Conservation (phyloP, 2,113 vertebrate genomes). For the Chaetodon trifascialis region DNA sequence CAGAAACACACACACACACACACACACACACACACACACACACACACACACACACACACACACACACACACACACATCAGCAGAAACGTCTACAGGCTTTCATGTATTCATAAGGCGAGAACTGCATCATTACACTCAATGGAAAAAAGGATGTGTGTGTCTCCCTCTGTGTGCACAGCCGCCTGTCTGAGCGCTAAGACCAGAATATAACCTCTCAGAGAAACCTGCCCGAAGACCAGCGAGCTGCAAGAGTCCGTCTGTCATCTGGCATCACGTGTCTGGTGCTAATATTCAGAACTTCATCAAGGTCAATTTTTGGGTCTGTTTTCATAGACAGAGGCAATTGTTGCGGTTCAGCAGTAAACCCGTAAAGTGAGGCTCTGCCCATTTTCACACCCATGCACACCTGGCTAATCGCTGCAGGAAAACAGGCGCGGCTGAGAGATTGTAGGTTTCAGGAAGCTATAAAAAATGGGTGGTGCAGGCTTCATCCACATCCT, state of each 20-base stretch:
- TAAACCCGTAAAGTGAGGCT: background rate
- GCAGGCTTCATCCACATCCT: background rate
- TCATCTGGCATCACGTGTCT: background rate
- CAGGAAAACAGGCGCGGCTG: background rate
- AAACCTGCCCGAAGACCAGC: conserved; percentile 1
- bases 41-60: too few relatives aligned
- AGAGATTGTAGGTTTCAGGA: background rate
- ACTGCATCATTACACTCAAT: conserved; percentile 11
- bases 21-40: too few relatives aligned
- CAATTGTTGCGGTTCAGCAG: background rate
- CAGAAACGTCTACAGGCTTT: background rate
- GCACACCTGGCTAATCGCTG: conserved; percentile 6
- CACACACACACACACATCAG: background rate
- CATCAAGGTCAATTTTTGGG: background rate
- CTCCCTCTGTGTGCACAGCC: conserved; percentile 20
- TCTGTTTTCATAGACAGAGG: background rate
- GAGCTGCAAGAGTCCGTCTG: background rate
- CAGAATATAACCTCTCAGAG: conserved; percentile 42
- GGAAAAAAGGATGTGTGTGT: conserved; percentile 8
- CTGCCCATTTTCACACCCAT: conserved; percentile 19
- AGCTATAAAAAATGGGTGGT: background rate
- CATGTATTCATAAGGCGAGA: conserved; percentile 2
- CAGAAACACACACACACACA: conserved; percentile 2
- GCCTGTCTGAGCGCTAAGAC: background rate
- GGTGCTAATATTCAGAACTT: background rate